Evolutionary conservation across 1,140 invertebrate genomes (phyloP).

Genomic region (Leptonema lineaticorne): DNA sequence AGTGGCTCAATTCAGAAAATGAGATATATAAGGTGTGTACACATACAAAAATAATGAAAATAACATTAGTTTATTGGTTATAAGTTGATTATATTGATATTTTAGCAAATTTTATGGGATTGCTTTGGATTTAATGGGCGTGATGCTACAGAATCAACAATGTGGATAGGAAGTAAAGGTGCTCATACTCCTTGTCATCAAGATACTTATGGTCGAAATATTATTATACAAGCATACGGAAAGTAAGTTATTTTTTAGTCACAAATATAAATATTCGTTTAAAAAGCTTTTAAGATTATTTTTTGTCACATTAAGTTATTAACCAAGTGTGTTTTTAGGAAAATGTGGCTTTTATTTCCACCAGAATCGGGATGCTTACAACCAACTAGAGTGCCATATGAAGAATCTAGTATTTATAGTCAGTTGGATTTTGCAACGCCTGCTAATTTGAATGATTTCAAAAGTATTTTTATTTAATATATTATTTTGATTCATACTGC

Average conservation of each 20-base stretch:
- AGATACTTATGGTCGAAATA: constrained; percentile 93
- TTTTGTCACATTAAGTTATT: too few relatives aligned
- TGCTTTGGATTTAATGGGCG: constrained; percentile 73
- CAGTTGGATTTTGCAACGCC: constrained; percentile 76
- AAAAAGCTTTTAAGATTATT: too few relatives aligned
- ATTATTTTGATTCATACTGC: constrained; percentile 20
- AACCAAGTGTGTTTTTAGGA: constrained; percentile 61
- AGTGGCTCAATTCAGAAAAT: constrained; percentile 64
- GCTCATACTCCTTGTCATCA: constrained; percentile 92
- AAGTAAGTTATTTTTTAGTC: constrained; percentile 41
- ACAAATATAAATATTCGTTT: background rate
- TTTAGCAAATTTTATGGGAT: constrained; percentile 69
- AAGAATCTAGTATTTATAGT: constrained; percentile 96
- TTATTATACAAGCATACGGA: constrained; percentile 86
- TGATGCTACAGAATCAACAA: constrained; percentile 69
- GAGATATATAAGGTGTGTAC: constrained; percentile 60
- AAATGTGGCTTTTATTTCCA: constrained; percentile 92
- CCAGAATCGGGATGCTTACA: constrained; percentile 71
- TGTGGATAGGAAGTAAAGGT: constrained; percentile 88
- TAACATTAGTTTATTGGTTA: background rate
- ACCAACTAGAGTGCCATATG: constrained; percentile 89
- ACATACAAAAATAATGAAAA: constrained; percentile 21
- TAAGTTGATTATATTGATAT: constrained; percentile 31
- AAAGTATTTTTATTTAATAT: constrained; percentile 46
- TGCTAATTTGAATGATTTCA: constrained; percentile 49